phyloP scores from a whole-genome alignment of 1,140 invertebrate species.

The Bombus superbus region DNA sequence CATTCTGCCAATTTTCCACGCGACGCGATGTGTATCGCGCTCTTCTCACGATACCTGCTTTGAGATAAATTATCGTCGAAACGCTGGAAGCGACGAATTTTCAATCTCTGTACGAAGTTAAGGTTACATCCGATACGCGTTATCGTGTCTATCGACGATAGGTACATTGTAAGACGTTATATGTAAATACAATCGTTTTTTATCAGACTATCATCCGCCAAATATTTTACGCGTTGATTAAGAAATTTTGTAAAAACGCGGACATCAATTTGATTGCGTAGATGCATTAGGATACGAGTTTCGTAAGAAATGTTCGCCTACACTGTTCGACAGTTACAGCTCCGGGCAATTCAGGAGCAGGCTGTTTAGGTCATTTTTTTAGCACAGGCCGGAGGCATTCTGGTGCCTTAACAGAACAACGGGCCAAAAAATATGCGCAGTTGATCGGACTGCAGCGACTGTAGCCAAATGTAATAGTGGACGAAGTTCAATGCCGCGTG shows the following conservation, averaged over 20 bases:
- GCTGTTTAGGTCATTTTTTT: conserved; percentile 3
- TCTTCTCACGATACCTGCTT: background rate
- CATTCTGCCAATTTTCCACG: conserved; percentile 44
- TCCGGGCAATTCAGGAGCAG: background rate
- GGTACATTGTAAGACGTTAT: background rate
- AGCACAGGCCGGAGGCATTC: background rate
- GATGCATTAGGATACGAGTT: background rate
- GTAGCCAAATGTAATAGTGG: conserved; percentile 45
- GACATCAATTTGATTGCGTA: no score
- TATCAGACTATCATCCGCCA: background rate
- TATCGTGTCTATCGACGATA: no score
- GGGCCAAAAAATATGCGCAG: conserved; percentile 51
- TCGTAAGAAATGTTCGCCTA: background rate
- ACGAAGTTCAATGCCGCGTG: conserved; percentile 47
- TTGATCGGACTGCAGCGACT: conserved; percentile 23
- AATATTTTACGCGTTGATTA: no score
- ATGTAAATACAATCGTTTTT: background rate
- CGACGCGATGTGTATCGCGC: background rate
- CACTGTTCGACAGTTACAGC: no score
- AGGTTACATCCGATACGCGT: no score
- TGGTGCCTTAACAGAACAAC: conserved; percentile 4
- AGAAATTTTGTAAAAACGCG: no score
- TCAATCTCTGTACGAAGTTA: background rate
- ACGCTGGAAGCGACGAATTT: background rate
- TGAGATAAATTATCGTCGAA: background rate